Percentiles rank a stretch among this genome's conserved stretches.
phyloP scores from a whole-genome alignment of 2,797 vertebrate species.

The Chiroxiphia lanceolata region DNA sequence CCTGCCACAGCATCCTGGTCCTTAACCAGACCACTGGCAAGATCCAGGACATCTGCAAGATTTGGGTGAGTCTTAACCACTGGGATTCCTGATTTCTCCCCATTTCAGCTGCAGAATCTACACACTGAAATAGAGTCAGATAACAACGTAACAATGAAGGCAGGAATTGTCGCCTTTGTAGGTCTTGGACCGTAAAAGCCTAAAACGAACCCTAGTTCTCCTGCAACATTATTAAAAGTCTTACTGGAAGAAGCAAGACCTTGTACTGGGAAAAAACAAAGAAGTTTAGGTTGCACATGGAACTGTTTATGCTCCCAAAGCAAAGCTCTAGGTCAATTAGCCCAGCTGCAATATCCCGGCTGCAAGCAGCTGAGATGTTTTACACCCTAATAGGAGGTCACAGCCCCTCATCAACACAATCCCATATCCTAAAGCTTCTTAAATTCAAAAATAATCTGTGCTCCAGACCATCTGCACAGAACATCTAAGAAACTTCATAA shows the following conservation, averaged over 20 bases:
- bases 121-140: accelerated
- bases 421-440: neutral
- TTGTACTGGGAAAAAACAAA: accelerated
- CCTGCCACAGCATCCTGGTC: neutral
- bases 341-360: neutral
- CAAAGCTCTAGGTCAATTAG: neutral
- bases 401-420: neutral
- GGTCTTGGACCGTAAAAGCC: neutral
- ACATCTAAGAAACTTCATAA: neutral
- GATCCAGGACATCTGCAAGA: neutral
- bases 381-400: neutral
- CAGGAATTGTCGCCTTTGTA: accelerated
- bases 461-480: neutral
- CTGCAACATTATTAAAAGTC: neutral
- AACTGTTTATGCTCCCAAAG: neutral
- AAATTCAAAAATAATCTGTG: neutral
- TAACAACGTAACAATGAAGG: accelerated
- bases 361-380: neutral
- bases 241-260: neutral
- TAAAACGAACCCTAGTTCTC: neutral
- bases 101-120: neutral
- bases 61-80: neutral
- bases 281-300: neutral
- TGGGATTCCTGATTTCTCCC: neutral
- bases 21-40: accelerated